A percentile compares a stretch with the other conserved stretches of the same genome.
Evolutionary conservation across 2,113 vertebrate genomes (phyloP).

Genomic region (Ctenomys sociabilis): DNA sequence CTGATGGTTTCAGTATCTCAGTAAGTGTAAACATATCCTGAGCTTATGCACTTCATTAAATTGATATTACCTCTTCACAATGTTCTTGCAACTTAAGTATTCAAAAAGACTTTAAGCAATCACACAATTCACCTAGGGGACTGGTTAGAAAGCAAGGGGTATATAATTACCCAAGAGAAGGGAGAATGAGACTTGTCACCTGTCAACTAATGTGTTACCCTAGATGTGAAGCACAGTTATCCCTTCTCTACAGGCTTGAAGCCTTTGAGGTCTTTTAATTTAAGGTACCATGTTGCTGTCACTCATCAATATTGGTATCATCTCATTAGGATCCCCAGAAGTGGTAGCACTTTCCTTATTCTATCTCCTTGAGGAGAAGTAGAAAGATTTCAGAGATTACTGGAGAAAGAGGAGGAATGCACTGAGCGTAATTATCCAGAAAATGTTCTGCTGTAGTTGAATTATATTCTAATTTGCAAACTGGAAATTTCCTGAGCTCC

Average conservation of each 20-base stretch:
- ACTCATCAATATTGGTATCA: constrained; percentile 38
- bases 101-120: constrained; percentile 20
- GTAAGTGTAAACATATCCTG: not conserved
- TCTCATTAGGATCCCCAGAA: constrained; percentile 46
- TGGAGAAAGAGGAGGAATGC: not conserved
- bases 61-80: not conserved
- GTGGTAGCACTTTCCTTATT: not conserved
- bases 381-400: not conserved
- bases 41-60: not conserved
- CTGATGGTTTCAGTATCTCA: not conserved
- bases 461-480: constrained; percentile 48
- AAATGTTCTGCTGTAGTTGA: constrained; percentile 35
- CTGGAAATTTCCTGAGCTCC: not conserved
- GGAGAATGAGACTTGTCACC: constrained; percentile 55
- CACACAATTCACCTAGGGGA: not conserved
- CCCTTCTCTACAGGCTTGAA: constrained; percentile 56
- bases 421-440: constrained; percentile 8
- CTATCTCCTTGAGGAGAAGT: constrained; percentile 7
- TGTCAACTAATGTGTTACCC: constrained; percentile 45
- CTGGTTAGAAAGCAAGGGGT: constrained; percentile 34
- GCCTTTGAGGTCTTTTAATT: constrained; percentile 54
- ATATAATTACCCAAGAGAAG: constrained; percentile 66
- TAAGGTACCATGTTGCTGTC: constrained; percentile 35
- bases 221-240: not conserved
- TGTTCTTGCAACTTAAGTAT: constrained; percentile 37